These are phyloP conservation scores for Macropodus opercularis DNA, from an alignment of 2,797 vertebrate genomes.

Conservation along the genomic window DNA sequence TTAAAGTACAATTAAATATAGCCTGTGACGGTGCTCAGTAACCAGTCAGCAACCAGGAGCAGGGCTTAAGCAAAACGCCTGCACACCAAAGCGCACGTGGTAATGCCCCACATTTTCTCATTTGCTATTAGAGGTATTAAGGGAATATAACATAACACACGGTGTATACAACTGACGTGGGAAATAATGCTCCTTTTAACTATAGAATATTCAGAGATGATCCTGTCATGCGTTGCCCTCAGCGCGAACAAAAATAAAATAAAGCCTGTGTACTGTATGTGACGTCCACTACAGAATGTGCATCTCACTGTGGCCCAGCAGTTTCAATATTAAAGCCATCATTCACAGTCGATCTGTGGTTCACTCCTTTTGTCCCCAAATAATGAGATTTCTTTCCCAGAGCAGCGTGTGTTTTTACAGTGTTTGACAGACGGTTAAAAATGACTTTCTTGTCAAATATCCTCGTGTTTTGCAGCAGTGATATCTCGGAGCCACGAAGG, in stretches of 20 bases:
- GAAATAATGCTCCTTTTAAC: conserved; percentile 12
- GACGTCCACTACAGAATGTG: neutral
- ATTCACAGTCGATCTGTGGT: neutral
- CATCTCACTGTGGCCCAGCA: conserved; percentile 5
- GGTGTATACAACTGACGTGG: conserved; percentile 13
- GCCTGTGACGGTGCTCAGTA: conserved; percentile 49
- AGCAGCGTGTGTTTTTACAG: neutral
- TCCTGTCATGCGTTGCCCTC: conserved; percentile 1
- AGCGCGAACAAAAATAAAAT: neutral
- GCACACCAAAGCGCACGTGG: neutral
- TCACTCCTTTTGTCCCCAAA: neutral
- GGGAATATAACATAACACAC: neutral
- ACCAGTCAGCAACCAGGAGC: conserved; percentile 36
- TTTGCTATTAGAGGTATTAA: conserved; percentile 8
- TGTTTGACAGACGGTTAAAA: too few relatives aligned
- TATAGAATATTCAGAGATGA: conserved; percentile 1
- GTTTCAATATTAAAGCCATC: neutral
- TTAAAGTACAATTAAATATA: conserved; percentile 57
- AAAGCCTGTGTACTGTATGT: neutral
- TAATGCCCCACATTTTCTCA: conserved; percentile 6
- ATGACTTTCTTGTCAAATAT: conserved; percentile 13
- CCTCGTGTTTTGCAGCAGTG: conserved; percentile 83
- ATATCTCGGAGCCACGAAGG: conserved; percentile 95
- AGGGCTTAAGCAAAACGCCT: conserved; percentile 36
- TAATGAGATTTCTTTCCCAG: neutral